Conservation (phyloP, 2,888 invertebrate genomes). For the Epirrita christyi region DNA sequence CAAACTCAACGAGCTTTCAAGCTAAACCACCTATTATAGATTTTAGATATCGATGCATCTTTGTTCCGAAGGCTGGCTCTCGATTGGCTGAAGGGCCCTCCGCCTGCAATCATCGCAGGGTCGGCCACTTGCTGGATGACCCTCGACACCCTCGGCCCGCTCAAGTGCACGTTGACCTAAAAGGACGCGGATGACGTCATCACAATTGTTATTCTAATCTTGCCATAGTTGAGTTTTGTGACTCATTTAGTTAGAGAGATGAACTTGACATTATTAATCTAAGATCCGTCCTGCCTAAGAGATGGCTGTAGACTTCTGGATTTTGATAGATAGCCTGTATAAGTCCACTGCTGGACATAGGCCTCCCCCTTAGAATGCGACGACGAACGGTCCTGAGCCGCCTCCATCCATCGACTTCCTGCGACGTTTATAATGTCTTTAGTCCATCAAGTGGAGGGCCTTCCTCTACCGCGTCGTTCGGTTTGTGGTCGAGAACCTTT, state of each 20-base stretch:
- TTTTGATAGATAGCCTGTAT: no score
- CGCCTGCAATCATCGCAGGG: constrained; percentile 31
- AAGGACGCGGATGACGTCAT: constrained; percentile 57
- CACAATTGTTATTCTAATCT: constrained; percentile 33
- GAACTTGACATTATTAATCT: constrained; percentile 10
- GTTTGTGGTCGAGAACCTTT: no score
- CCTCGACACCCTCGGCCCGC: constrained; percentile 44
- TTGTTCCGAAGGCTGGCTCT: constrained; percentile 25
- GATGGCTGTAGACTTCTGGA: no score
- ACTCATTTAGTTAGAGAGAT: constrained; percentile 11
- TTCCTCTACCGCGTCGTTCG: no score
- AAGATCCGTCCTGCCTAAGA: no score
- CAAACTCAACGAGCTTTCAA: constrained; percentile 9
- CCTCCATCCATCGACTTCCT: no score
- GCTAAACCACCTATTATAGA: constrained; percentile 5
- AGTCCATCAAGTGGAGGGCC: no score
- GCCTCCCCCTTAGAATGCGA: no score
- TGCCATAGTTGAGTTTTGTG: constrained; percentile 3
- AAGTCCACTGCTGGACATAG: no score
- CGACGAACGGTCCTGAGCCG: no score
- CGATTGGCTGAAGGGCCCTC: constrained; percentile 31
- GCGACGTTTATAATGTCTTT: no score
- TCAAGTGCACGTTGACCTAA: constrained; percentile 61
- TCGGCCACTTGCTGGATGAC: constrained; percentile 47
- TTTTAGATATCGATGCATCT: constrained; percentile 25